Evolutionary conservation across 2,888 invertebrate genomes (phyloP), one percentile per base, ranked within the genome.

Genomic region (Clitarchus hookeri): DNA sequence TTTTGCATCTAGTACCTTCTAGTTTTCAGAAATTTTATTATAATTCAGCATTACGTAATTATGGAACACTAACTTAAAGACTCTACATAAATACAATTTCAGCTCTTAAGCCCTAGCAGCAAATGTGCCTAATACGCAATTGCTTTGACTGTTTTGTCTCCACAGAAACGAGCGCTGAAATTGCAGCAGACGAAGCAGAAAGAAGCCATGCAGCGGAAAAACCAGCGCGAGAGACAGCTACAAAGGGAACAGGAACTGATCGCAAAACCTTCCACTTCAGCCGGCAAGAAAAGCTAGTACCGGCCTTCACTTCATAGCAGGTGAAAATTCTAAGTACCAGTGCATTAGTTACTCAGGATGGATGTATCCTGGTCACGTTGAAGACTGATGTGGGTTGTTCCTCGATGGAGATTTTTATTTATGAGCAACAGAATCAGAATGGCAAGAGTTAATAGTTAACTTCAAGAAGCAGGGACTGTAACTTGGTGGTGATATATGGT

Each of bases 151-250:
- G 6, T 65, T 13, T 84, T 19, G 48, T 11, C 13, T 84, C n/a
- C 87, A 77, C 87, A 92, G 92, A 92, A 92, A 90, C 90, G 92
- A 87, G 91, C 92, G 4, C 78, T 91, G 82, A 90, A 90, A 27
- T 88, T 92, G 85, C 92, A 92, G 89, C 91, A 92, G 87, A 88
- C 90, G 65, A 91, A 92, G 88, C 91, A 92, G 89, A 92, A 91
- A 88, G 91, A 91, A 88, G 90, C 90, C 36, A 89, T 91, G 54
- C 89, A 89, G 48, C 91, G 89, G 86, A 91, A 90, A 87, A 90
- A 90, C 65, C 90, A 90, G 86, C 89, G 90, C 23, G 91, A 91
- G 85, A 89, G 91, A 88, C 91, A 91, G 88, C 88, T 90, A 84
- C 91, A 90, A 86, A 89, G 90, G 86, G 91, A 91, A 88, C 90